phyloP scores from a whole-genome alignment of 2,113 vertebrate genomes.

The Antechinus stuartii region DNA sequence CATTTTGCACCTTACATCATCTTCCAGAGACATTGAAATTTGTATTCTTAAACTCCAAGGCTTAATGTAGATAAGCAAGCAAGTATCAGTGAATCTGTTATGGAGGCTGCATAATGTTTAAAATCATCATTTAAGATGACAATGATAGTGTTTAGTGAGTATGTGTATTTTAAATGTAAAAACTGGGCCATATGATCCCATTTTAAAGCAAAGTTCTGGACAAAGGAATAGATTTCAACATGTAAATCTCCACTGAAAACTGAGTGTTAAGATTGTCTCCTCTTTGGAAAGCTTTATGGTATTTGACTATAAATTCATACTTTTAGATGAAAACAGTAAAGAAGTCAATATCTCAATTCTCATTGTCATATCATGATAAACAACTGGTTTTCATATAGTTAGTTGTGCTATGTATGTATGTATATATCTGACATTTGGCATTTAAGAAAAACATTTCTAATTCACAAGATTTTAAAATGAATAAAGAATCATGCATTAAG shows the following conservation, averaged over 20 bases:
- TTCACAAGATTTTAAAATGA: constrained; percentile 56
- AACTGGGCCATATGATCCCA: constrained; percentile 64
- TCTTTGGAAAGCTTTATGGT: constrained; percentile 46
- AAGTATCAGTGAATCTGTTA: constrained; percentile 67
- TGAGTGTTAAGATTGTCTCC: constrained; percentile 34
- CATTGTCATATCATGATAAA: constrained; percentile 29
- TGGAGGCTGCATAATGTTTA: constrained; percentile 72
- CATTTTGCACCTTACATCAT: constrained; percentile 72
- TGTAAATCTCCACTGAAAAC: constrained; percentile 56
- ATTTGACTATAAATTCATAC: constrained; percentile 53
- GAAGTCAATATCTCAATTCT: background rate
- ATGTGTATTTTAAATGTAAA: constrained; percentile 76
- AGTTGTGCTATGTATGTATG: constrained; percentile 32
- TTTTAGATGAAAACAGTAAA: constrained; percentile 40
- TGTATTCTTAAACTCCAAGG: constrained; percentile 76
- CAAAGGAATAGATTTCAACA: constrained; percentile 43
- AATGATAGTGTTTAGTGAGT: constrained; percentile 65
- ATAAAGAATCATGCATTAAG: constrained; percentile 16
- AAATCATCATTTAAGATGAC: constrained; percentile 71
- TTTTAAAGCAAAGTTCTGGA: constrained; percentile 69
- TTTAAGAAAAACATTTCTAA: constrained; percentile 48
- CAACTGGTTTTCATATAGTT: constrained; percentile 11
- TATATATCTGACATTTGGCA: constrained; percentile 5
- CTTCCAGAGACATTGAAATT: constrained; percentile 71
- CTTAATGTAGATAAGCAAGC: constrained; percentile 76